Base-by-base conservation (phyloP, 92 coral and sea anemone genomes). In the Phenganax subtilis region DNA sequence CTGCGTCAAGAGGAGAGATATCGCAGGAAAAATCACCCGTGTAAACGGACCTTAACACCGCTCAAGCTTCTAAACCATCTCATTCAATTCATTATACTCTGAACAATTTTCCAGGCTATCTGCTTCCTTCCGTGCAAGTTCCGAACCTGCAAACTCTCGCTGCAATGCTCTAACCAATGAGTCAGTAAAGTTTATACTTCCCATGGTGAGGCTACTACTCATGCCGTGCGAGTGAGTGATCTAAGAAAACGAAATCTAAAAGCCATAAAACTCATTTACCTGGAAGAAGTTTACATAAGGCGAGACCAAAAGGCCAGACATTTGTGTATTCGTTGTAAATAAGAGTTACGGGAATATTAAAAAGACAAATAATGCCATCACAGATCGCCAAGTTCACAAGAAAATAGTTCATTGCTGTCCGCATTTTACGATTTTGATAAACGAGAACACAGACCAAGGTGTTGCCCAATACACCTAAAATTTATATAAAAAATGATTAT, bases 371-470 rank as follows among this genome's bases (percentile, higher is more conserved):
- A 28, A 94, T 89, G 6, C 86, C 88, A 79, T 94, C 98, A 73
- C 97, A 92, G 44, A 92, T 87, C 2, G 98, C 98, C 58, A 94
- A 81, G 59, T 91, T 94, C 54, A 94, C 98, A 37, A 94, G 85
- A 75, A 94, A 94, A 80, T 89, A 84, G 88, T 94, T 94, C 98
- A 94, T 94, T 4, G 98, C 98, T 0, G 94, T 94, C 55, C 92
- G 97, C 98, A 94, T 94, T 72, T 96, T 86, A 75, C 92, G 97
- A 79, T 94, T 94, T 56, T 90, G 91, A 75, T 90, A 94, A 67
- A 94, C 98, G 47, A 94, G 96, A 55, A 89, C 89, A 76, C 94
- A 90, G 52, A 94, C 98, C 91, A 94, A 65, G 16, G 73, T 52
- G 82, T 94, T 94, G 2, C 98, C 98, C 51, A 89, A 31, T 27